phyloP scores from a whole-genome alignment of 2,888 invertebrate species.

The Athripsodes cinereus region DNA sequence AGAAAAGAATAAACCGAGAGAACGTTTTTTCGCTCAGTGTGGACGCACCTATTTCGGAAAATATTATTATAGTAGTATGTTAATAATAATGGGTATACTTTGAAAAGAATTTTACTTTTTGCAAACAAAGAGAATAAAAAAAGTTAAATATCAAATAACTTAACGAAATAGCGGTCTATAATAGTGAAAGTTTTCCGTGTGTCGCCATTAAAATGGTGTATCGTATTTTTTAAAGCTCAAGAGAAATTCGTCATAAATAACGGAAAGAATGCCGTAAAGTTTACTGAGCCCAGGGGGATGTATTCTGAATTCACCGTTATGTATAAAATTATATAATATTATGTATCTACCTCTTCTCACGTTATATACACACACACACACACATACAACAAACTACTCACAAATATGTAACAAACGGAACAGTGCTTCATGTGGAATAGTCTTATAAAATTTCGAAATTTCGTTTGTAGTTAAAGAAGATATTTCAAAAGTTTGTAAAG shows the following conservation, averaged over 20 bases:
- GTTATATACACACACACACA: neutral
- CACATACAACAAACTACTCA: neutral
- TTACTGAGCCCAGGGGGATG: constrained; percentile 20
- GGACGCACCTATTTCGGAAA: too few species aligned
- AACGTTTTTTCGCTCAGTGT: too few species aligned
- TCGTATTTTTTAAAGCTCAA: constrained; percentile 17
- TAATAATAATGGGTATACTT: too few species aligned
- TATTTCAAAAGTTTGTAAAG: too few species aligned
- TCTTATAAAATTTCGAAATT: too few species aligned
- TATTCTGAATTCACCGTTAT: neutral
- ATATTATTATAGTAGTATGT: too few species aligned
- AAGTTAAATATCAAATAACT: constrained; percentile 13
- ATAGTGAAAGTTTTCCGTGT: constrained; percentile 16
- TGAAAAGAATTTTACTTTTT: neutral
- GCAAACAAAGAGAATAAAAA: neutral
- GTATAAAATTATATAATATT: neutral
- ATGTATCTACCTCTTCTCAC: neutral
- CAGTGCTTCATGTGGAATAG: neutral
- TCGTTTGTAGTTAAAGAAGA: too few species aligned
- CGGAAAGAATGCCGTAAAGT: constrained; percentile 21
- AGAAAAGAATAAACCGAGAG: too few species aligned
- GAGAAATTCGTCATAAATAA: constrained; percentile 24
- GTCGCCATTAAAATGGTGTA: constrained; percentile 20
- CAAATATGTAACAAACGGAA: neutral
- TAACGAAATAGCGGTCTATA: constrained; percentile 13